Conservation (phyloP, 2,888 invertebrate genomes). For the Antheraea assamensis region DNA sequence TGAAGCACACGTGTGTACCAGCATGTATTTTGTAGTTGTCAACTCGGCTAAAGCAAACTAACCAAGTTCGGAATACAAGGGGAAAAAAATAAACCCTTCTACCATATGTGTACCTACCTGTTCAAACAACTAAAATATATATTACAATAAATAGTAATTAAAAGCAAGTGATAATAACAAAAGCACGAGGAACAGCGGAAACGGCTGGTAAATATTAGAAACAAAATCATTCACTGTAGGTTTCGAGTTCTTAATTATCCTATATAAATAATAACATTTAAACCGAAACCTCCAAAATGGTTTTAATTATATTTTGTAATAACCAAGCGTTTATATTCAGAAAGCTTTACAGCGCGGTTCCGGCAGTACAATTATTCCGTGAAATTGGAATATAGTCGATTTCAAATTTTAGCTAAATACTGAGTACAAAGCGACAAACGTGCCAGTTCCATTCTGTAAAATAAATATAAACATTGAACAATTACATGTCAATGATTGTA, state of each 20-base stretch:
- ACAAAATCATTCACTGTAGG: not conserved
- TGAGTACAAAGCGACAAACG: not conserved
- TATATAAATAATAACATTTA: not conserved
- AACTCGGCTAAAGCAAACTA: too few species aligned
- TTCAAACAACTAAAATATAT: too few species aligned
- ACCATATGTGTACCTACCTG: too few species aligned
- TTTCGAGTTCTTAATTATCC: not conserved
- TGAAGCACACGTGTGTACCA: too few species aligned
- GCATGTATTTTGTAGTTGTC: too few species aligned
- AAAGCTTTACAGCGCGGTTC: not conserved
- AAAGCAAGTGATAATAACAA: too few species aligned
- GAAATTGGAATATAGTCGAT: not conserved
- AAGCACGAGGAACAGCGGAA: too few species aligned
- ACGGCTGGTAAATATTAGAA: not conserved
- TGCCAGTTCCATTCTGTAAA: not conserved
- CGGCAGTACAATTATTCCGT: not conserved
- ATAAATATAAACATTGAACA: not conserved
- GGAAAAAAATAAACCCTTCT: too few species aligned
- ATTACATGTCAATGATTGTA: not conserved
- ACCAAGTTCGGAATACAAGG: too few species aligned
- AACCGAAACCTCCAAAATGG: not conserved
- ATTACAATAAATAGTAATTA: too few species aligned
- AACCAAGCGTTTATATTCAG: not conserved
- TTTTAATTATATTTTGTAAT: constrained; percentile 3
- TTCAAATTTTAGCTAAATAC: not conserved